Percentiles rank a stretch among this genome's conserved stretches.
Conservation (phyloP, 2,797 vertebrate species). For the Acanthurus leucopareius region DNA sequence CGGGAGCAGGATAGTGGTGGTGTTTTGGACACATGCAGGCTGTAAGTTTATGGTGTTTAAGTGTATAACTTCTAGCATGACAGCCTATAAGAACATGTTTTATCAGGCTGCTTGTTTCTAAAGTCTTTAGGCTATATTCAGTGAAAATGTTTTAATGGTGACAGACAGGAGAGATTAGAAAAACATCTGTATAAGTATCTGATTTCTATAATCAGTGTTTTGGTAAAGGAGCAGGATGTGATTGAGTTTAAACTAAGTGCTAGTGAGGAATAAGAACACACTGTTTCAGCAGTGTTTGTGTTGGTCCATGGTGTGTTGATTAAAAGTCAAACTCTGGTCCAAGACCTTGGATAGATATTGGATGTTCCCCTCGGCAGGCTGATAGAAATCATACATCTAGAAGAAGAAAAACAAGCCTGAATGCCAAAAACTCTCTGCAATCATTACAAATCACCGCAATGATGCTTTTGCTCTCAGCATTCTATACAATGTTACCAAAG, state of each 20-base stretch:
- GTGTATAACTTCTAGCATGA: not conserved
- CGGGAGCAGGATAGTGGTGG: not conserved
- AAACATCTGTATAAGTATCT: not conserved
- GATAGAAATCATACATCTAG: not conserved
- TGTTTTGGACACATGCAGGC: not conserved
- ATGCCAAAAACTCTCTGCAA: slow-evolving; percentile 1
- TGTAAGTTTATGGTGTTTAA: not conserved
- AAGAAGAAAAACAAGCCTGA: not conserved
- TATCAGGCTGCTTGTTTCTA: slow-evolving; percentile 11
- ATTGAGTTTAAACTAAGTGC: not conserved
- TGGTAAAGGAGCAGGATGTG: not conserved
- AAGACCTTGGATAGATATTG: slow-evolving; percentile 7
- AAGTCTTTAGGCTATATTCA: not conserved
- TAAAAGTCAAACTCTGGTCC: slow-evolving; percentile 3
- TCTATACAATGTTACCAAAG: not conserved
- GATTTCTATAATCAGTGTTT: not conserved
- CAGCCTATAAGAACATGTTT: not conserved
- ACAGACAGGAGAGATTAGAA: not conserved
- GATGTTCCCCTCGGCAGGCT: not conserved
- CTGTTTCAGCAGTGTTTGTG: not conserved
- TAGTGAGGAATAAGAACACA: not conserved
- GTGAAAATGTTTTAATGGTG: not conserved
- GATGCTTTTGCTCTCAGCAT: not conserved
- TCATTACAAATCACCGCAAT: not conserved
- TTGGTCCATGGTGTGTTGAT: not conserved